Evolutionary conservation across 37 sponge, comb jelly and placozoan genomes (phyloP).

Genomic region (Oopsacas minuta): DNA sequence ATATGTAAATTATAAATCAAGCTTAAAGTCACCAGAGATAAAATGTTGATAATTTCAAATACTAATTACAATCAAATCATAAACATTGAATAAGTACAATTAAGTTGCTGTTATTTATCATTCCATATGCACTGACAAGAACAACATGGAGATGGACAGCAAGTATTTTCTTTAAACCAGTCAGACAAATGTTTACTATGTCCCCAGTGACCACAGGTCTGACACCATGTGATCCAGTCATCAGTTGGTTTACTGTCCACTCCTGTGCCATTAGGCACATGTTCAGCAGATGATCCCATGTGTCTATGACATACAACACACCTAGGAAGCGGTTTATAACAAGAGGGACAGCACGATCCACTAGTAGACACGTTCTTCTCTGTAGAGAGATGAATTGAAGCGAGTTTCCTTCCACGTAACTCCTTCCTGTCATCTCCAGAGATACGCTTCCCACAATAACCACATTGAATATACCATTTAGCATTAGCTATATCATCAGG

Average conservation of each 20-base stretch:
- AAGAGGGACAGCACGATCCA: not conserved
- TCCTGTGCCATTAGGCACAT: conserved; percentile 7
- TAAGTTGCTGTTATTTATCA: not conserved
- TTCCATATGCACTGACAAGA: not conserved
- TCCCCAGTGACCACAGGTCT: conserved; percentile 7
- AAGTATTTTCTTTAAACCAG: not conserved
- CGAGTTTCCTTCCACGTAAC: not conserved
- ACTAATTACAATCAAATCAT: too few species aligned
- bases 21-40: too few species aligned
- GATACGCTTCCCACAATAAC: not conserved
- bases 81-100: too few species aligned
- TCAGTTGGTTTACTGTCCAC: not conserved
- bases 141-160: not conserved
- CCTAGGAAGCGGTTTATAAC: not conserved
- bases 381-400: not conserved
- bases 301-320: not conserved
- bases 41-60: too few species aligned
- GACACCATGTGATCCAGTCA: conserved; percentile 14
- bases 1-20: too few species aligned
- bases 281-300: conserved; percentile 1
- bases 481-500: not conserved
- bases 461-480: not conserved
- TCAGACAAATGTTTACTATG: not conserved
- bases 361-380: not conserved
- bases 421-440: not conserved